A percentile compares a stretch with the other conserved stretches of the same genome.
phyloP scores from a whole-genome alignment of 2,113 vertebrate genomes.

The Saguinus imperator region DNA sequence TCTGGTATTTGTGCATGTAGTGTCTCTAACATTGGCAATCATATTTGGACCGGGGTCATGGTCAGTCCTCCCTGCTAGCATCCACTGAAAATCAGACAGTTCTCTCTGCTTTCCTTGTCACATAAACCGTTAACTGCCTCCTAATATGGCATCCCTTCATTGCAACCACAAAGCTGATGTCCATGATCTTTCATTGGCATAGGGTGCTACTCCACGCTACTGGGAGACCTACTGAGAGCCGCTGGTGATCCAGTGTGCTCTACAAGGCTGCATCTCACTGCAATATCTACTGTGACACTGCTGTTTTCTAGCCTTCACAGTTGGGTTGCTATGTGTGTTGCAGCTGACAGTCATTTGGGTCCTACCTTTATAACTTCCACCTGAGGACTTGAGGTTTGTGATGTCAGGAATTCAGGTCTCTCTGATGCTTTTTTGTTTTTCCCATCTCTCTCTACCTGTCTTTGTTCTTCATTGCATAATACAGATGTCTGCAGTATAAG shows the following conservation, averaged over 20 bases:
- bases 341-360: neutral
- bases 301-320: neutral
- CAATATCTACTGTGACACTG: accelerated
- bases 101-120: neutral
- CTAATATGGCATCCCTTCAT: neutral
- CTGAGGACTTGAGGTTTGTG: neutral
- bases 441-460: neutral
- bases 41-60: neutral
- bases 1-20: neutral
- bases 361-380: neutral
- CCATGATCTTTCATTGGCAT: neutral
- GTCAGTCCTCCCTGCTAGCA: neutral
- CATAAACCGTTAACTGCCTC: neutral
- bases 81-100: neutral
- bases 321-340: neutral
- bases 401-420: neutral
- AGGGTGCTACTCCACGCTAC: neutral
- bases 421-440: neutral
- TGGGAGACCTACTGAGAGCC: neutral
- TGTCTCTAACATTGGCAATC: neutral
- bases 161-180: neutral
- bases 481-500: accelerated
- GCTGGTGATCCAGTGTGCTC: neutral
- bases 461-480: neutral
- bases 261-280: neutral